phyloP scores from a whole-genome alignment of 30 jellyfish, hydroid and myxozoan species.

The Hydractinia echinata region DNA sequence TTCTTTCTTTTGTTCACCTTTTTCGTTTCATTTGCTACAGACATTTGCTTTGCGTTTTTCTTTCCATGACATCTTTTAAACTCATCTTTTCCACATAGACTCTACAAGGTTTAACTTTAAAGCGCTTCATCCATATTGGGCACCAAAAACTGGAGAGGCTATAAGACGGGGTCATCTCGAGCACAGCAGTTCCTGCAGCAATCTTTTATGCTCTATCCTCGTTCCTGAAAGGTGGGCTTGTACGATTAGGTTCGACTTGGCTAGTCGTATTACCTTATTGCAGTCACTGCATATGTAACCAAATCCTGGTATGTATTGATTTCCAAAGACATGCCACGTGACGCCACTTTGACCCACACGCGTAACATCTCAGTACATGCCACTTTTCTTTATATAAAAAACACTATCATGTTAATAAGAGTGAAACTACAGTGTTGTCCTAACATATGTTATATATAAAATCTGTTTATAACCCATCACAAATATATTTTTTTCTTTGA shows the following conservation, averaged over 20 bases:
- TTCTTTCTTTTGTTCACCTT: no score
- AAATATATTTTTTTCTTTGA: no score
- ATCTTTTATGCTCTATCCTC: conserved; percentile 1
- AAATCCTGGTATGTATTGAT: conserved; percentile 30
- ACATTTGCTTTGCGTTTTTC: no score
- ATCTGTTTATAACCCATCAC: no score
- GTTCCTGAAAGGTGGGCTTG: not conserved
- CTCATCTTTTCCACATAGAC: not conserved
- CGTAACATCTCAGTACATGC: conserved; percentile 43
- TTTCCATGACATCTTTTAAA: not conserved
- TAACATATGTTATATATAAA: no score
- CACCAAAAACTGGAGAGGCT: conserved; percentile 17
- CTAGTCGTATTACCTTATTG: not conserved
- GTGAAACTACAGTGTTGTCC: no score
- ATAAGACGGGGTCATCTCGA: conserved; percentile 22
- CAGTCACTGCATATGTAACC: conserved; percentile 28
- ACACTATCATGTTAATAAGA: not conserved
- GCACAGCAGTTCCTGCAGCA: not conserved
- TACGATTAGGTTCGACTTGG: not conserved
- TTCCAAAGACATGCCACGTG: conserved; percentile 44
- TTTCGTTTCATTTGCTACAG: no score
- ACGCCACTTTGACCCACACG: conserved; percentile 62
- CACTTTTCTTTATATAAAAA: conserved; percentile 31
- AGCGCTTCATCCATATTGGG: not conserved
- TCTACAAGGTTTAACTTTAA: not conserved